Evolutionary conservation across 2,797 vertebrate species (phyloP), one percentile per base, ranked within the genome.

Genomic region (Helicolenus hilgendorfi): DNA sequence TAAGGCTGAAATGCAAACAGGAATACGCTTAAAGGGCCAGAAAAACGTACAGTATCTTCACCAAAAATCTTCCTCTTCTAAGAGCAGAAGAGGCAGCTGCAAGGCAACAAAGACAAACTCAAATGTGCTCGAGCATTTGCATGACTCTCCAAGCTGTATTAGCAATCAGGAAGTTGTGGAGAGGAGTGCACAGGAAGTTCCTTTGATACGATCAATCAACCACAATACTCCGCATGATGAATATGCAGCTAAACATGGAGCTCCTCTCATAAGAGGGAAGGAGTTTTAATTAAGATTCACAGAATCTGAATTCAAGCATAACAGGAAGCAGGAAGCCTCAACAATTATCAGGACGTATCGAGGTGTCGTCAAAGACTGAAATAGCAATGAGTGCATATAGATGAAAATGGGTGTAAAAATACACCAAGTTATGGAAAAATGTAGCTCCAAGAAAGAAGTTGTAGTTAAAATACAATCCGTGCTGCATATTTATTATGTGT

Each of bases 161-260:
- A 79, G 91, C 87, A 94, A 94, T 95, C 95, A 94, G 94, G 89
- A 94, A 90, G 91, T 89, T 79, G 6, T 77, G 64, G 55, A 76
- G 89, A 88, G 83, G 84, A 91, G 90, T 14, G 41, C 74, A 24
- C 86, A 91, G 89, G 93, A 95, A 96, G 92, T 86, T 18, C 6
- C 84, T 90, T 84, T 94, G 92, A 95, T 94, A 91, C 26, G 77
- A 94, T 95, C 89, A 94, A 93, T 94, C 92, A 90, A 26, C 69
- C 85, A 35, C 83, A 86, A 89, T 89, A 80, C 78, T 65, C 74
- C 5, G 81, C 76, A 2, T 64, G 86, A 93, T 95, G 91, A 96
- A 94, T 94, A 89, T 84, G 90, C 87, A 91, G 81, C 92, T 89
- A 41, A 88, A 92, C 77, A 80, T 27, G 73, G 49, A 1, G 68